A percentile compares a stretch with the other conserved stretches of the same genome.
phyloP scores from a whole-genome alignment of 37 sponge, comb jelly and placozoan species.

The Beroe ovata region DNA sequence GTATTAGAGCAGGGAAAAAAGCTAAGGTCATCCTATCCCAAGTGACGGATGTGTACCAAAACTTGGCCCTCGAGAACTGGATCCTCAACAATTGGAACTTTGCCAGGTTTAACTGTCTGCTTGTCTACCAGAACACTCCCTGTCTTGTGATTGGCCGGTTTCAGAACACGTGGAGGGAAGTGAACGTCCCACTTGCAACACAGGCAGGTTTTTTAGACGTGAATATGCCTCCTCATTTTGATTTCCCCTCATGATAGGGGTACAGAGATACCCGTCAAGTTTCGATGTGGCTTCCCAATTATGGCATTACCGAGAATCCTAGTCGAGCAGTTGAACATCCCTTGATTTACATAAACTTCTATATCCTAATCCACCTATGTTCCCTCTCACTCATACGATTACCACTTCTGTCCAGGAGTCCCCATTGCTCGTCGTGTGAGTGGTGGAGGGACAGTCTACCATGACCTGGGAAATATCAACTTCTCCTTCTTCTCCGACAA shows the following conservation, averaged over 20 bases:
- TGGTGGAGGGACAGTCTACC: constrained; percentile 61
- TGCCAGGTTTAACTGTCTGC: constrained; percentile 41
- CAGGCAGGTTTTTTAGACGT: background rate
- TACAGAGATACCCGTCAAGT: no score
- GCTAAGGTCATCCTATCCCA: constrained; percentile 47
- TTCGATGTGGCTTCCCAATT: no score
- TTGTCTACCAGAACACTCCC: constrained; percentile 61
- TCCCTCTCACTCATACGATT: background rate
- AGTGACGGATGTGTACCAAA: constrained; percentile 12
- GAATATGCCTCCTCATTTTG: no score
- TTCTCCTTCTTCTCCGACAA: constrained; percentile 66
- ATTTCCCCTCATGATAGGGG: no score
- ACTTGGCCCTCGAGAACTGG: constrained; percentile 57
- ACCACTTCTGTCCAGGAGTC: background rate
- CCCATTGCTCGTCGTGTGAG: constrained; percentile 28
- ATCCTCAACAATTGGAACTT: constrained; percentile 51
- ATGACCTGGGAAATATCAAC: constrained; percentile 57
- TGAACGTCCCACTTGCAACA: constrained; percentile 1
- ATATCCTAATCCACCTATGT: background rate
- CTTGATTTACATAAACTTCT: background rate
- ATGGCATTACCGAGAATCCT: background rate
- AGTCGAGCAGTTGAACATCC: background rate
- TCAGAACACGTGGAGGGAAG: constrained; percentile 68
- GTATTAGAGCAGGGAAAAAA: background rate
- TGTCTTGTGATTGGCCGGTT: constrained; percentile 64